These are phyloP conservation scores for Melanchra persicariae DNA, from an alignment of 2,888 invertebrate species.

Conservation along the genomic window DNA sequence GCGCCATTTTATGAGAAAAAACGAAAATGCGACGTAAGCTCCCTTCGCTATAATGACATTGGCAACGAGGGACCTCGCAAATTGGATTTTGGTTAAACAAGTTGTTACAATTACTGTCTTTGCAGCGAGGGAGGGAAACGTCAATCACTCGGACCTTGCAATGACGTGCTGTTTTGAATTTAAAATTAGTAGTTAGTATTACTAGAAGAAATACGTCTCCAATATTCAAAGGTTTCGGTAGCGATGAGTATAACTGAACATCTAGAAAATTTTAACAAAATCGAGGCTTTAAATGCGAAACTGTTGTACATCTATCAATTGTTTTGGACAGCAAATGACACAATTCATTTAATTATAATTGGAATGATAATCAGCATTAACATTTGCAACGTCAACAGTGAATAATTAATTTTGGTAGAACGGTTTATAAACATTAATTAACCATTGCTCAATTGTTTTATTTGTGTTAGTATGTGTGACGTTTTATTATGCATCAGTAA, in stretches of 20 bases:
- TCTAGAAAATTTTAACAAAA: slow-evolving; percentile 3
- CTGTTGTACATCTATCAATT: not conserved
- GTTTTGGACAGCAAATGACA: not conserved
- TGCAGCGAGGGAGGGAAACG: slow-evolving; percentile 26
- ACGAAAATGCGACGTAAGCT: slow-evolving; percentile 49
- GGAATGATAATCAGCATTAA: slow-evolving; percentile 6
- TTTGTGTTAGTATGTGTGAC: slow-evolving; percentile 44
- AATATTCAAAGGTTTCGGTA: not conserved
- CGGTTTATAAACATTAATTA: slow-evolving; percentile 7
- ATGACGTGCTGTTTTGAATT: slow-evolving; percentile 14
- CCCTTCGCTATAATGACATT: slow-evolving; percentile 71
- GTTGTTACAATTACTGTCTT: slow-evolving; percentile 77
- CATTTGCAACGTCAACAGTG: slow-evolving; percentile 1
- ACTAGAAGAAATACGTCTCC: not conserved
- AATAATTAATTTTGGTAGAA: slow-evolving; percentile 15
- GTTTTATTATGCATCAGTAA: slow-evolving; percentile 50
- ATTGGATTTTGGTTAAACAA: slow-evolving; percentile 86
- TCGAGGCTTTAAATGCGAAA: not conserved
- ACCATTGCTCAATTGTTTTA: slow-evolving; percentile 9
- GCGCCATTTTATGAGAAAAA: slow-evolving; percentile 65
- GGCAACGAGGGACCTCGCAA: slow-evolving; percentile 71
- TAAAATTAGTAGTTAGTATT: slow-evolving; percentile 1
- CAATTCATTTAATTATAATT: slow-evolving; percentile 11
- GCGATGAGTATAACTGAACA: not conserved
- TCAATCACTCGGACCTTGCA: slow-evolving; percentile 34